Evolutionary conservation across 2,888 invertebrate species (phyloP).

Genomic region (Heliconius sara): DNA sequence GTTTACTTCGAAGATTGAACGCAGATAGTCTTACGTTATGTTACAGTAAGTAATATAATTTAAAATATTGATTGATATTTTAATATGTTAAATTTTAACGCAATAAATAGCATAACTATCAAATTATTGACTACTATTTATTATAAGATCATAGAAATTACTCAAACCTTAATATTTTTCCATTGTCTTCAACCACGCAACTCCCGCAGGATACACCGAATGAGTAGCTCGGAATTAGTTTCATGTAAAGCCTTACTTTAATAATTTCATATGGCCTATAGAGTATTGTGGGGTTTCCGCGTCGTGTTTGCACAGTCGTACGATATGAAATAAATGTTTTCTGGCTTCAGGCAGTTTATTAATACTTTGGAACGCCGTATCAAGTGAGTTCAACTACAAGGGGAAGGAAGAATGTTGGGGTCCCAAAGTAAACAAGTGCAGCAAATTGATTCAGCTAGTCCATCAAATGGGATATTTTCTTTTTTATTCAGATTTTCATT

Average conservation of each 20-base stretch:
- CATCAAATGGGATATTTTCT: constrained; percentile 69
- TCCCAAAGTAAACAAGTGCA: constrained; percentile 77
- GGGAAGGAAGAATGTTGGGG: constrained; percentile 68
- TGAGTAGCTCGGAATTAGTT: constrained; percentile 68
- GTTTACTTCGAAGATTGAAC: background rate
- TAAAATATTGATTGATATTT: no score
- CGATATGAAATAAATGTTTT: constrained; percentile 81
- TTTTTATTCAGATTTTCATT: constrained; percentile 57
- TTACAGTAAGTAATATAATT: no score
- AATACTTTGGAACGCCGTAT: constrained; percentile 77
- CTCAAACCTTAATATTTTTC: constrained; percentile 34
- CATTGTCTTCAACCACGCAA: constrained; percentile 39
- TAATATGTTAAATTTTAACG: background rate
- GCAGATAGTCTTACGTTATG: background rate
- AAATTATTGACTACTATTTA: background rate
- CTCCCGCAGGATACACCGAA: constrained; percentile 16
- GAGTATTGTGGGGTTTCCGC: constrained; percentile 74
- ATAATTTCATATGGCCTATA: constrained; percentile 77
- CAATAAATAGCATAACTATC: background rate
- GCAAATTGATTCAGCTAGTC: constrained; percentile 72
- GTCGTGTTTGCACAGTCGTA: constrained; percentile 70
- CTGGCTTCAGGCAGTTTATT: constrained; percentile 83
- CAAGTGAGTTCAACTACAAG: constrained; percentile 65
- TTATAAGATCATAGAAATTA: constrained; percentile 10
- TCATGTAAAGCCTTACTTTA: constrained; percentile 76